phyloP scores from a whole-genome alignment of 2,888 invertebrate species.

The Chloroclysta siterata region DNA sequence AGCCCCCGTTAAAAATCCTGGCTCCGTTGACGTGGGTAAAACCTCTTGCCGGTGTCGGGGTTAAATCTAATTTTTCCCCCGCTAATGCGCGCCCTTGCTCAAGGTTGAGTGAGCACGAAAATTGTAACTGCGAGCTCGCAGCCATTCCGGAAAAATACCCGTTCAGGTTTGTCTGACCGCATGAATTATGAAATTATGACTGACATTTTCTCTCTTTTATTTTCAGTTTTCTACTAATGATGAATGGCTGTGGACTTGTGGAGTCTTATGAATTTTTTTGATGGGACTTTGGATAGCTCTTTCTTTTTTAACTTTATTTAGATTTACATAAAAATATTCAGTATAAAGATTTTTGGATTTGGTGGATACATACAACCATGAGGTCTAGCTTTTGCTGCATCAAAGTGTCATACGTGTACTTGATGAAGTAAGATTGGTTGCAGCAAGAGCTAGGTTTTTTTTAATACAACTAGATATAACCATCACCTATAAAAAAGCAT shows the following conservation, averaged over 20 bases:
- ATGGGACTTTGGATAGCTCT: too few relatives aligned
- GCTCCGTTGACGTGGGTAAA: conserved; percentile 49
- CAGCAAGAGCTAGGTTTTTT: too few relatives aligned
- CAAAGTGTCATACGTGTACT: too few relatives aligned
- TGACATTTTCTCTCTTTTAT: conserved; percentile 2
- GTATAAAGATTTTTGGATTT: too few relatives aligned
- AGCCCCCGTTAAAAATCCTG: conserved; percentile 13
- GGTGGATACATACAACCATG: too few relatives aligned
- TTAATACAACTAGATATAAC: too few relatives aligned
- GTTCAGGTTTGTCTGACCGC: conserved; percentile 36
- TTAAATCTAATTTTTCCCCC: conserved; percentile 80
- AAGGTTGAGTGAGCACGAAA: conserved; percentile 75
- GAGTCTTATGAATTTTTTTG: not conserved
- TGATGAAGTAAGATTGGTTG: too few relatives aligned
- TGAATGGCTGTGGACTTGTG: not conserved
- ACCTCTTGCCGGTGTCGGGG: conserved; percentile 68
- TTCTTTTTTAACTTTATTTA: too few relatives aligned
- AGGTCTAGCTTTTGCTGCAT: too few relatives aligned
- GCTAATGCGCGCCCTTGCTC: conserved; percentile 69
- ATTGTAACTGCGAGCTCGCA: conserved; percentile 64
- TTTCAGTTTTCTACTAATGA: conserved; percentile 3
- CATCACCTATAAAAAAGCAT: too few relatives aligned
- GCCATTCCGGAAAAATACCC: conserved; percentile 47
- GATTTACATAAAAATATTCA: too few relatives aligned
- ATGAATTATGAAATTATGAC: conserved; percentile 16